Evolutionary conservation across 2,797 vertebrate genomes (phyloP).

Genomic region (Notolabrus celidotus): DNA sequence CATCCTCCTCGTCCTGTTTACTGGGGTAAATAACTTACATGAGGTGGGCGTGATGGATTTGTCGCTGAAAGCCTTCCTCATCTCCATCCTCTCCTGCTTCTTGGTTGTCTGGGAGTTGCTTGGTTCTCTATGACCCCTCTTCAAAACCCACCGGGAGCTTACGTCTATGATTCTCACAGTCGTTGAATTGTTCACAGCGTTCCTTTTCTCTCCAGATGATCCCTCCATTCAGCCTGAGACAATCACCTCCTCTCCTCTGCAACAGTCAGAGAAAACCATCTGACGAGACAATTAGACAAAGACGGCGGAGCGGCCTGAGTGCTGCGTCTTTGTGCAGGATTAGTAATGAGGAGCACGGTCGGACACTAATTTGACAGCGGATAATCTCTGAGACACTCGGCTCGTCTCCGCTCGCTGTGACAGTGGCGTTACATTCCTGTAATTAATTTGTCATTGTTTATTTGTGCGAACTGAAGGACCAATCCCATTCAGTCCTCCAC

Average conservation of each 20-base stretch:
- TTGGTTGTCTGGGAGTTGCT: too few relatives aligned
- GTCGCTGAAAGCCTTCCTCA: too few relatives aligned
- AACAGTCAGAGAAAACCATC: slow-evolving; percentile 28
- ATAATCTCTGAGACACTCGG: slow-evolving; percentile 62
- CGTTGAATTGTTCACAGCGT: too few relatives aligned
- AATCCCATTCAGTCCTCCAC: slow-evolving; percentile 25
- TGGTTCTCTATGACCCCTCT: too few relatives aligned
- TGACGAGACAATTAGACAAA: slow-evolving; percentile 48
- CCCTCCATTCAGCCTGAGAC: slow-evolving; percentile 17
- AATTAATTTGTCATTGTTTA: slow-evolving; percentile 77
- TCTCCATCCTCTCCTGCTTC: too few relatives aligned
- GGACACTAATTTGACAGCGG: slow-evolving; percentile 70
- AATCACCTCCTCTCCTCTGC: neutral
- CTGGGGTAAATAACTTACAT: too few relatives aligned
- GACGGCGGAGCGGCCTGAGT: slow-evolving; percentile 29
- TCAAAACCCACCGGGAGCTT: too few relatives aligned
- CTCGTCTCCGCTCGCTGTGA: slow-evolving; percentile 33
- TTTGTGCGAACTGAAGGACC: slow-evolving; percentile 58
- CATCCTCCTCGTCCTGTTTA: too few relatives aligned
- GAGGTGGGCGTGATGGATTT: too few relatives aligned
- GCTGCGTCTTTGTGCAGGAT: slow-evolving; percentile 47
- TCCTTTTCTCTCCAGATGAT: slow-evolving; percentile 6
- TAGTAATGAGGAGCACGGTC: slow-evolving; percentile 69
- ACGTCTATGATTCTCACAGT: too few relatives aligned
- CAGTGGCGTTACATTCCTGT: slow-evolving; percentile 63